Conservation (phyloP, 2,113 vertebrate species). For the Hippocampus abdominalis region DNA sequence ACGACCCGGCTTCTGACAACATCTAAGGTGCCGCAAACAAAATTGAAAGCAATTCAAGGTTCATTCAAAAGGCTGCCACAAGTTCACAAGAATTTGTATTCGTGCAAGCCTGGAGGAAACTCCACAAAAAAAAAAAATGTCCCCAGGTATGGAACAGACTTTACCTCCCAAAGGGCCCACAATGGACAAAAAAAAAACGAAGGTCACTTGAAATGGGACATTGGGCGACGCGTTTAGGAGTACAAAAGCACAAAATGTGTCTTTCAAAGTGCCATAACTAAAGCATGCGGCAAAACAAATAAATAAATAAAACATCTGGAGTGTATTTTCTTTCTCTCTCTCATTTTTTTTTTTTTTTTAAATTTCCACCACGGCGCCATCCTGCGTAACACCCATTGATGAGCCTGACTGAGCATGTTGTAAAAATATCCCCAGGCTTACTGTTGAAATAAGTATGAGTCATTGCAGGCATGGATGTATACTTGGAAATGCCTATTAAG, state of each 20-base stretch:
- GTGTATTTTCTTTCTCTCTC: background rate
- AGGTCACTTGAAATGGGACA: background rate
- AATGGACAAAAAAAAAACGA: background rate
- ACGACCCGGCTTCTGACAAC: background rate
- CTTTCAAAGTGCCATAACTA: background rate
- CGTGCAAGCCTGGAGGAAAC: background rate
- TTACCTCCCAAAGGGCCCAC: background rate
- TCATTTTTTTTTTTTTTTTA: background rate
- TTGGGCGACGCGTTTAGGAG: background rate
- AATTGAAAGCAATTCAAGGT: background rate
- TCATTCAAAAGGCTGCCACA: background rate
- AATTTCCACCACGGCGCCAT: background rate
- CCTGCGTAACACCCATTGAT: slow-evolving; percentile 27
- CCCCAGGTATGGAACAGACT: background rate
- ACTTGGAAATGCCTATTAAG: background rate
- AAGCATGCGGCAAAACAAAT: background rate
- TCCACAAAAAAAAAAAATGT: background rate
- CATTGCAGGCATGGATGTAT: background rate
- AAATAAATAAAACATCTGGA: background rate
- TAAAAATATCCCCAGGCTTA: slow-evolving; percentile 22
- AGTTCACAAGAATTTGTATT: background rate
- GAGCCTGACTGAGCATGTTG: slow-evolving; percentile 37
- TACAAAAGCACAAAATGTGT: background rate
- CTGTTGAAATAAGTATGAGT: slow-evolving; percentile 34
- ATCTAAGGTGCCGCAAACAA: background rate